A percentile compares a stretch with the other conserved stretches of the same genome.
Evolutionary conservation across 2,113 vertebrate genomes (phyloP).

Genomic region (Corythoichthys haematopterus): DNA sequence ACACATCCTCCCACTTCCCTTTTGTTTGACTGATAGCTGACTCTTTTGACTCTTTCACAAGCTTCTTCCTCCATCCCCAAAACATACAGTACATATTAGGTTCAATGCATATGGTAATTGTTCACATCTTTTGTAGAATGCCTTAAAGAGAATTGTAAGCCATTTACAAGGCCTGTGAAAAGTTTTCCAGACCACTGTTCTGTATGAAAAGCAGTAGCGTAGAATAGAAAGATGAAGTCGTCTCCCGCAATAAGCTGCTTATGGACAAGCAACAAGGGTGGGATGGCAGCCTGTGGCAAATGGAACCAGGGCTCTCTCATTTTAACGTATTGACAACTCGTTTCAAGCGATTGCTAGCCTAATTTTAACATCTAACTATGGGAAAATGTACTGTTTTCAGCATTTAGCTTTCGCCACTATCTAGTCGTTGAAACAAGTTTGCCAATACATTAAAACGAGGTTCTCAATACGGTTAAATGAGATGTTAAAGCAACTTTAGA

Average conservation of each 20-base stretch:
- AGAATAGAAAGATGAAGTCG: background rate
- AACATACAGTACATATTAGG: background rate
- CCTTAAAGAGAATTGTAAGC: background rate
- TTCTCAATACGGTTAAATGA: too few relatives aligned
- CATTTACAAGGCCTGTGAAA: background rate
- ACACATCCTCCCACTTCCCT: constrained; percentile 7
- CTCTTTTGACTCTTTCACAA: background rate
- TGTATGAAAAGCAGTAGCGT: background rate
- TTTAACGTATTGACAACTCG: too few relatives aligned
- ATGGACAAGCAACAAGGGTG: background rate
- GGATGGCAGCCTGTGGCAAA: background rate
- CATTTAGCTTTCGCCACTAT: too few relatives aligned
- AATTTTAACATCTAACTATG: too few relatives aligned
- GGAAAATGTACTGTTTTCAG: too few relatives aligned
- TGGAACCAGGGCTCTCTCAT: too few relatives aligned
- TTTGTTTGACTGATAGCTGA: constrained; percentile 2
- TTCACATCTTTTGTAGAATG: background rate
- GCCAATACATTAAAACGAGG: too few relatives aligned
- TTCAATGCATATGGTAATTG: background rate
- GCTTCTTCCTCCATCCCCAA: too few relatives aligned
- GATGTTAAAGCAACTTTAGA: too few relatives aligned
- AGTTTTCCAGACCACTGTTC: background rate
- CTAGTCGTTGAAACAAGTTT: too few relatives aligned
- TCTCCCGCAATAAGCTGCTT: background rate
- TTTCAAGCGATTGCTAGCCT: too few relatives aligned